These are phyloP conservation scores for Neogobius melanostomus DNA, from an alignment of 2,113 vertebrate species.

Conservation along the genomic window DNA sequence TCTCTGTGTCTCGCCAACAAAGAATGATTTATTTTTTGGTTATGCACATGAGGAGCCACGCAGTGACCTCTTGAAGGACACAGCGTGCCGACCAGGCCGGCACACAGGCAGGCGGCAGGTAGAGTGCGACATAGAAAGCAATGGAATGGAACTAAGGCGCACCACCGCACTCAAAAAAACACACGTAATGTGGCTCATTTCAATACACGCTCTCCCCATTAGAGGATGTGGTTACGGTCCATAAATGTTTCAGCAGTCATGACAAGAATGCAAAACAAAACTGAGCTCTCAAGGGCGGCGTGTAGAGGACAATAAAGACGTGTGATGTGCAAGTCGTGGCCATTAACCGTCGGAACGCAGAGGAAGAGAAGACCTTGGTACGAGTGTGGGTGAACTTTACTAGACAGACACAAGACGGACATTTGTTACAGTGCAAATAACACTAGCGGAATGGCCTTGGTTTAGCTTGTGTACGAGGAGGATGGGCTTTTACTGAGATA, in stretches of 20 bases:
- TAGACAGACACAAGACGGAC: no score
- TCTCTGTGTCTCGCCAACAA: no score
- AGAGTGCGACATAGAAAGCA: neutral
- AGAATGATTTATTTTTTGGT: neutral
- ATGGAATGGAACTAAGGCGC: neutral
- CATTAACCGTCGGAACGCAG: neutral
- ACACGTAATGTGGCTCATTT: conserved; percentile 2
- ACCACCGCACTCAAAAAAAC: neutral
- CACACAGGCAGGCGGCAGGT: neutral
- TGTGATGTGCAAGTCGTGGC: neutral
- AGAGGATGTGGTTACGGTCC: conserved; percentile 6
- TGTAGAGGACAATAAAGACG: neutral
- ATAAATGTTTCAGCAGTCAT: conserved; percentile 12
- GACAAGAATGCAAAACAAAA: conserved; percentile 9
- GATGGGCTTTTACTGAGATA: no score
- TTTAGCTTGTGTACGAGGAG: no score
- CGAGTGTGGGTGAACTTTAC: neutral
- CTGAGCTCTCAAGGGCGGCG: neutral
- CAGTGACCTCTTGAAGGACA: conserved; percentile 14
- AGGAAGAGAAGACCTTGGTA: neutral
- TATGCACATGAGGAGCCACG: neutral
- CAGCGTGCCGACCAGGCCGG: neutral
- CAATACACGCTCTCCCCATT: conserved; percentile 5
- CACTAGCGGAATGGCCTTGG: no score
- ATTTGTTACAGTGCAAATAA: no score